Percentiles rank a stretch among this genome's conserved stretches.
Conservation (phyloP, 2,888 invertebrate species). For the Coleophora flavipennella region DNA sequence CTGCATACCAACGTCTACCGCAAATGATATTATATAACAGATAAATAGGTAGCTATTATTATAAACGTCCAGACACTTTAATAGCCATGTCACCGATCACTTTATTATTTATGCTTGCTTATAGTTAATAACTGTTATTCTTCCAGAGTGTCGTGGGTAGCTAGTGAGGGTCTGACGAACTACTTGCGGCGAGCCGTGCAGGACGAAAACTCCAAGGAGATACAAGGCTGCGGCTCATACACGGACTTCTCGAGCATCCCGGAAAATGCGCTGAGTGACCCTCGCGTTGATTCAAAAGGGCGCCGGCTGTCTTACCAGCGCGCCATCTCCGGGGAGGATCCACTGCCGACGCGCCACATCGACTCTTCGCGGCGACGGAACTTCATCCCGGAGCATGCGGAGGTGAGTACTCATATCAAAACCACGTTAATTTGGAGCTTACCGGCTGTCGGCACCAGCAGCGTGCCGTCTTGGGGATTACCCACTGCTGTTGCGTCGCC, state of each 20-base stretch:
- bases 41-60: too few relatives aligned
- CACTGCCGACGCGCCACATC: slow-evolving; percentile 30
- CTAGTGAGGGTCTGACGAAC: slow-evolving; percentile 53
- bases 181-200: slow-evolving; percentile 50
- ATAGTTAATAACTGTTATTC: background rate
- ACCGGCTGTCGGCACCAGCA: too few relatives aligned
- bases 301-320: slow-evolving; percentile 57
- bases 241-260: slow-evolving; percentile 49
- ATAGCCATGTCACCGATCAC: too few relatives aligned
- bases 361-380: slow-evolving; percentile 28
- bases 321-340: slow-evolving; percentile 61
- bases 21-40: too few relatives aligned
- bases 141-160: slow-evolving; percentile 60
- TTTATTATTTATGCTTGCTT: too few relatives aligned
- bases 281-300: slow-evolving; percentile 39
- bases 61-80: too few relatives aligned
- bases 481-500: too few relatives aligned
- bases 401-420: slow-evolving; percentile 33
- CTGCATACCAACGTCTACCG: too few relatives aligned
- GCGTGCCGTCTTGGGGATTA: too few relatives aligned
- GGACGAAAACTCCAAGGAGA: slow-evolving; percentile 43
- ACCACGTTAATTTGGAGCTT: too few relatives aligned
- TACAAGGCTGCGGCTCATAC: slow-evolving; percentile 36
- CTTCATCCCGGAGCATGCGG: slow-evolving; percentile 34
- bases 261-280: slow-evolving; percentile 27